Percentiles rank a stretch among this genome's conserved stretches.
Conservation (phyloP, 2,888 invertebrate species). For the Eilema griseolum region DNA sequence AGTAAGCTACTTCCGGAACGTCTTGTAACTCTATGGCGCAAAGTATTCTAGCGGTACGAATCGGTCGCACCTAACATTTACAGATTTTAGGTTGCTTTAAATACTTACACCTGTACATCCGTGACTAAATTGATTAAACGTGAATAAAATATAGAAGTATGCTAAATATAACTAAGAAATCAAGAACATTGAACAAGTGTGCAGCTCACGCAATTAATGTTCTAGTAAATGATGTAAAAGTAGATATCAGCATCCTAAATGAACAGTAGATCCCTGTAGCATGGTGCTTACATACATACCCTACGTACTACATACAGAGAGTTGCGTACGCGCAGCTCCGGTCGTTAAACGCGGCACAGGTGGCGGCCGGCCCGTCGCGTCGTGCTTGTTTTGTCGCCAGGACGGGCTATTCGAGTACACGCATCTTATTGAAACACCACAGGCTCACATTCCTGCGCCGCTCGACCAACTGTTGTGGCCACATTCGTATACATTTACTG, state of each 20-base stretch:
- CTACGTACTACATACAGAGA: neutral
- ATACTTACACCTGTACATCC: no score
- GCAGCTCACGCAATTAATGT: constrained; percentile 15
- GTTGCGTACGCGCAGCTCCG: neutral
- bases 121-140: no score
- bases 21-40: no score
- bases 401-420: constrained; percentile 11
- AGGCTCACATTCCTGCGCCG: constrained; percentile 18
- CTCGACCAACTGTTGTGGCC: neutral
- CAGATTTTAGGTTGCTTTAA: no score
- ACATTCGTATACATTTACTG: neutral
- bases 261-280: constrained; percentile 2
- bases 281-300: neutral
- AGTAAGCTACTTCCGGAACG: no score
- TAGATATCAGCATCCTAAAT: constrained; percentile 12
- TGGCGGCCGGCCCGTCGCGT: constrained; percentile 13
- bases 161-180: constrained; percentile 10
- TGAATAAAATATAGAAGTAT: no score
- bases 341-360: constrained; percentile 18
- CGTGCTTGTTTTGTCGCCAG: constrained; percentile 24
- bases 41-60: no score
- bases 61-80: no score
- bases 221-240: constrained; percentile 13
- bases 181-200: neutral
- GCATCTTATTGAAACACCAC: constrained; percentile 21